Conservation (phyloP, 2,113 vertebrate species). For the Chaetops frenatus region DNA sequence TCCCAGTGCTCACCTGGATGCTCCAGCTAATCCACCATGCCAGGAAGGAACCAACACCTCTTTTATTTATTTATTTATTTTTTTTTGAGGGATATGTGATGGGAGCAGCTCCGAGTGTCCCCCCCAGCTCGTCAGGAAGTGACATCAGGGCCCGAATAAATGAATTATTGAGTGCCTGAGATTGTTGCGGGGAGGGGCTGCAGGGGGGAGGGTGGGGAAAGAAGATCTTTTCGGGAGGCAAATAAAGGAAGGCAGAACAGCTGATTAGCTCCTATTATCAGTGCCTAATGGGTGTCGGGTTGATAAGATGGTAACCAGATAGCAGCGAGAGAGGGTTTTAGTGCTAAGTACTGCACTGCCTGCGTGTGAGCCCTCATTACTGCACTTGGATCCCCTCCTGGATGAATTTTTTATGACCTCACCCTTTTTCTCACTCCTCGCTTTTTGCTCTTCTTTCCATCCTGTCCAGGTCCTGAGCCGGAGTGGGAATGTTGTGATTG, state of each 20-base stretch:
- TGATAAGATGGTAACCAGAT: constrained; percentile 81
- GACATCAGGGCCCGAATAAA: constrained; percentile 14
- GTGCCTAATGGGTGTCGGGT: constrained; percentile 79
- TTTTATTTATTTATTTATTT: no score
- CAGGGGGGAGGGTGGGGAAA: no score
- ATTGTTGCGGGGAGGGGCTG: neutral
- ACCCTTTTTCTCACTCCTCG: constrained; percentile 44
- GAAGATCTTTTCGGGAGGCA: constrained; percentile 58
- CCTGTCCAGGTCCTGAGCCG: neutral
- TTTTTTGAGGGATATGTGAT: neutral
- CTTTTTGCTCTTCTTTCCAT: neutral
- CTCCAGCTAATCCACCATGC: neutral
- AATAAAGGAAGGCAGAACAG: constrained; percentile 70
- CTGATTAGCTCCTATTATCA: constrained; percentile 76
- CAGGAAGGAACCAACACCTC: neutral
- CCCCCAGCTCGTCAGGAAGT: constrained; percentile 17
- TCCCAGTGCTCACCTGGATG: accelerated
- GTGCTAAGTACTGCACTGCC: constrained; percentile 76
- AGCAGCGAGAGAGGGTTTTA: constrained; percentile 70
- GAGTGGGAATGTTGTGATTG: neutral
- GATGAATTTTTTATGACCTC: constrained; percentile 80
- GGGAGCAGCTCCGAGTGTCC: neutral
- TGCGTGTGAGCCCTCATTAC: constrained; percentile 75
- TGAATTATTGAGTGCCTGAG: constrained; percentile 33
- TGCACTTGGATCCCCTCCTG: constrained; percentile 71